Conservation (phyloP, 1,140 invertebrate species). For the Trissolcus basalis region DNA sequence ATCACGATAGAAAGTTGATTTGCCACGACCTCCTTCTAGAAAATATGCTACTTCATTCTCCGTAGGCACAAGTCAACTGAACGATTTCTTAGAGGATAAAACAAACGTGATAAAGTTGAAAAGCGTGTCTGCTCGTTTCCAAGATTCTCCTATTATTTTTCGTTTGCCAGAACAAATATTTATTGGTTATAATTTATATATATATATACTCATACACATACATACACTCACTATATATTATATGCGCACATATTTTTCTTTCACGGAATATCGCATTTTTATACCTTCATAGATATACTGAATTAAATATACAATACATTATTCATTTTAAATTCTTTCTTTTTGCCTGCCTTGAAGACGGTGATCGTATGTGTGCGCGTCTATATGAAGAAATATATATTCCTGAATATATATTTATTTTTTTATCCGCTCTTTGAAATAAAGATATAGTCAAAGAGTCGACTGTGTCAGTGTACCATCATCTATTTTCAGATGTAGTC, state of each 20-base stretch:
- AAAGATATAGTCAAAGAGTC: constrained; percentile 32
- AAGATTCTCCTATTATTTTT: constrained; percentile 15
- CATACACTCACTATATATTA: background rate
- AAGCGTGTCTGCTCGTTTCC: constrained; percentile 15
- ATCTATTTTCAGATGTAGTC: constrained; percentile 42
- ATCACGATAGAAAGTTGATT: constrained; percentile 71
- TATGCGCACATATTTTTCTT: constrained; percentile 18
- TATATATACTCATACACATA: background rate
- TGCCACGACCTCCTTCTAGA: constrained; percentile 71
- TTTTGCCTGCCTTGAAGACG: constrained; percentile 68
- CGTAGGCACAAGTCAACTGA: constrained; percentile 45
- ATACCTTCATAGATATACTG: constrained; percentile 63
- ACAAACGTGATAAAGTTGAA: constrained; percentile 35
- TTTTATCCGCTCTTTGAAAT: constrained; percentile 39
- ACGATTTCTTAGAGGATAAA: constrained; percentile 14
- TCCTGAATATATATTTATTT: constrained; percentile 43
- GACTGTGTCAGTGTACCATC: constrained; percentile 39
- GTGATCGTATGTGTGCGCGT: constrained; percentile 41
- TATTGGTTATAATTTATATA: constrained; percentile 2
- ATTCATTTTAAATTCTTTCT: constrained; percentile 77
- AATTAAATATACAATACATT: constrained; percentile 78
- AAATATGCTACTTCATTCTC: constrained; percentile 74
- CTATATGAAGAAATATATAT: constrained; percentile 18
- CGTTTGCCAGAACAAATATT: constrained; percentile 20
- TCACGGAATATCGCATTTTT: constrained; percentile 40